Evolutionary conservation across 1,140 invertebrate species (phyloP).

Genomic region (Panagrolaimus sp.): DNA sequence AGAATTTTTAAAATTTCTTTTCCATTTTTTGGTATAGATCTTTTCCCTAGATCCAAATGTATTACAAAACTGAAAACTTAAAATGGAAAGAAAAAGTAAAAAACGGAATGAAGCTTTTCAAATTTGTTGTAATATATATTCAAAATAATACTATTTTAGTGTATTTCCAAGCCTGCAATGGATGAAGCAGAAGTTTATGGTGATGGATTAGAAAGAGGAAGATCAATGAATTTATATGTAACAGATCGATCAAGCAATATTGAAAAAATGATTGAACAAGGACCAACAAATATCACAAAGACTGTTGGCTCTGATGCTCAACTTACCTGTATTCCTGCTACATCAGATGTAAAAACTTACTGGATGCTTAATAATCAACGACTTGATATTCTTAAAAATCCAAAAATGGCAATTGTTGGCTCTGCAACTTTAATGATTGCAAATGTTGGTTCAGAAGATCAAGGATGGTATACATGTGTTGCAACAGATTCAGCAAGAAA

Average conservation of each 20-base stretch:
- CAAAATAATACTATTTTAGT: slow-evolving; percentile 27
- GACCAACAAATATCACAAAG: slow-evolving; percentile 25
- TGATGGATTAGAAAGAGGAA: slow-evolving; percentile 38
- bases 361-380: slow-evolving; percentile 36
- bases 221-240: slow-evolving; percentile 49
- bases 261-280: slow-evolving; percentile 21
- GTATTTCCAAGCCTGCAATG: slow-evolving; percentile 53
- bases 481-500: slow-evolving; percentile 23
- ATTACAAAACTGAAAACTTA: too few species aligned
- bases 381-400: slow-evolving; percentile 18
- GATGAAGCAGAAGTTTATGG: slow-evolving; percentile 51
- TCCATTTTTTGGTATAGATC: too few species aligned
- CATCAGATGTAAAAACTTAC: slow-evolving; percentile 13
- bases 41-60: too few species aligned
- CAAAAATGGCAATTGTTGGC: slow-evolving; percentile 28
- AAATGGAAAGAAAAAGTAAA: too few species aligned
- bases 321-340: slow-evolving; percentile 23
- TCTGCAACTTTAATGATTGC: slow-evolving; percentile 31
- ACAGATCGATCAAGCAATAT: slow-evolving; percentile 25
- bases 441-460: slow-evolving; percentile 24
- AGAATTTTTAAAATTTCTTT: too few species aligned
- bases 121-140: too few species aligned
- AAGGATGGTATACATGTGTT: slow-evolving; percentile 39
- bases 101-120: too few species aligned
- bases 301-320: slow-evolving; percentile 23